Conservation (phyloP, 2,888 invertebrate species). For the Chalcis sispes region DNA sequence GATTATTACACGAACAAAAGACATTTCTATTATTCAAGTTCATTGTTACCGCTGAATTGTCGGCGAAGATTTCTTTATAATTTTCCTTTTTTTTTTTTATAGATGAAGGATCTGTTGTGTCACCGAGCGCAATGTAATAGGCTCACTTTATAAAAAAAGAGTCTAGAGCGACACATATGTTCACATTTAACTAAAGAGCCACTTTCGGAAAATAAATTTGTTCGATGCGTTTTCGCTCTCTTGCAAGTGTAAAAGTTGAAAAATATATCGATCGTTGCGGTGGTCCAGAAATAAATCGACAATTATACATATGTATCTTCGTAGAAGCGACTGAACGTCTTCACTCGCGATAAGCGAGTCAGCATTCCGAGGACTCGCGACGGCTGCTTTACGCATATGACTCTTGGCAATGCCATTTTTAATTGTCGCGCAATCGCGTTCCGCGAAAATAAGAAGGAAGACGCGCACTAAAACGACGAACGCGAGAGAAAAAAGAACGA, state of each 20-base stretch:
- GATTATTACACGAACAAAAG: slow-evolving; percentile 13
- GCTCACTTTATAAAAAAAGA: no score
- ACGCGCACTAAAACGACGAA: background rate
- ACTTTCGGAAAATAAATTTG: no score
- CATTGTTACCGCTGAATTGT: slow-evolving; percentile 26
- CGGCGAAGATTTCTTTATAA: no score
- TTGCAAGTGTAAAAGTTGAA: no score
- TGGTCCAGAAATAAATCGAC: slow-evolving; percentile 27
- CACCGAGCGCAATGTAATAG: no score
- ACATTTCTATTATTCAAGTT: slow-evolving; percentile 22
- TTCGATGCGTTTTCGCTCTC: no score
- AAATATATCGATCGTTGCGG: background rate
- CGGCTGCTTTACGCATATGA: background rate
- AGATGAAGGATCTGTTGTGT: no score
- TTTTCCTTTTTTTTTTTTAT: no score
- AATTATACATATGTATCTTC: background rate
- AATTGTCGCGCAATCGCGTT: slow-evolving; percentile 49
- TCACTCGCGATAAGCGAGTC: background rate
- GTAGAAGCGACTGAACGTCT: background rate
- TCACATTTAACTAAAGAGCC: no score
- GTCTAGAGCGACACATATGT: no score
- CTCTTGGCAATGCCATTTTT: slow-evolving; percentile 14
- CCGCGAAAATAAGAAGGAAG: slow-evolving; percentile 24
- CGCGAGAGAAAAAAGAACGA: background rate
- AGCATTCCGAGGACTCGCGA: background rate